phyloP scores from a whole-genome alignment of 1,140 invertebrate species.

The Eubasilissa regina region DNA sequence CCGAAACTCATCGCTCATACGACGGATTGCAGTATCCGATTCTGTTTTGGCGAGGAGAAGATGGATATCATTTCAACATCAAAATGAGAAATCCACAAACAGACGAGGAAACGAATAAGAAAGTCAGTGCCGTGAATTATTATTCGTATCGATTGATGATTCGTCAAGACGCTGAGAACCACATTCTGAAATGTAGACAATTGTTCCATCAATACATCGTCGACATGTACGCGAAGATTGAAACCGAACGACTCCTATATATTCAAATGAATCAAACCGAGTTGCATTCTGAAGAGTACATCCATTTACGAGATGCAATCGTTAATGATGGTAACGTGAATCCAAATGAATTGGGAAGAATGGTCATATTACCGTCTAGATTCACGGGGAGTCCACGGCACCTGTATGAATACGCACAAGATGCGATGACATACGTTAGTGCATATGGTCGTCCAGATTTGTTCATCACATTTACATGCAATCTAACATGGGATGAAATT shows the following conservation, averaged over 20 bases:
- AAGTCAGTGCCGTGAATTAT: neutral
- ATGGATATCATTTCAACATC: too few species aligned
- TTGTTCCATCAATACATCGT: neutral
- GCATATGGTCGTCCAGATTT: constrained; percentile 65
- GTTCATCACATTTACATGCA: constrained; percentile 70
- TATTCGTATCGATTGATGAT: neutral
- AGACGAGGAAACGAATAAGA: neutral
- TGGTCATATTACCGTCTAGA: constrained; percentile 63
- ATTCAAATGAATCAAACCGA: constrained; percentile 64
- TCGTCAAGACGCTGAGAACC: neutral
- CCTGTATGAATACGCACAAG: constrained; percentile 67
- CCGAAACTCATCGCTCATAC: neutral
- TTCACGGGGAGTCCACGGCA: constrained; percentile 65
- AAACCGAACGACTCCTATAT: constrained; percentile 63
- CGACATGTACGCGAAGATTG: constrained; percentile 64
- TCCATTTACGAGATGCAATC: constrained; percentile 62
- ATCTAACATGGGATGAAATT: constrained; percentile 70
- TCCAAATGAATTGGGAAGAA: constrained; percentile 60
- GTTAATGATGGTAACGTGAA: constrained; percentile 59
- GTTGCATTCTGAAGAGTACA: constrained; percentile 65
- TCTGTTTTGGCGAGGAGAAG: neutral
- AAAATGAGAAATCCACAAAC: neutral
- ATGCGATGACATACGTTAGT: constrained; percentile 63
- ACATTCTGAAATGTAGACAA: neutral
- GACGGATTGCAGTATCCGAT: neutral